Conservation (phyloP, 2,797 vertebrate genomes). For the Coregonus ussuriensis region DNA sequence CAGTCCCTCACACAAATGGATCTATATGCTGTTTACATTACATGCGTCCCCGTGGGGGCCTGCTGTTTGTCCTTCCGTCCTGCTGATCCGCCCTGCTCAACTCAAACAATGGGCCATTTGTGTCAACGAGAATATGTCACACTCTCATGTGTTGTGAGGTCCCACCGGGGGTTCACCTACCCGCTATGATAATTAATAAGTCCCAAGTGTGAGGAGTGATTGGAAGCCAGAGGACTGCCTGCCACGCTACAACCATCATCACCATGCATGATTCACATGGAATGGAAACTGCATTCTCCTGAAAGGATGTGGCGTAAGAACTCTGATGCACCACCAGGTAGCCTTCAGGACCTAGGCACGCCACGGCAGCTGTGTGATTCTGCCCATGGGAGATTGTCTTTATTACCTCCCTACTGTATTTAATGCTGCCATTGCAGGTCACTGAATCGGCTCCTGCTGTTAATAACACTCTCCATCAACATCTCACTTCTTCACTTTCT, state of each 20-base stretch:
- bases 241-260: neutral
- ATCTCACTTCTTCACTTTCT: too few relatives aligned
- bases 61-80: slow-evolving; percentile 12
- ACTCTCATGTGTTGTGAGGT: slow-evolving; percentile 40
- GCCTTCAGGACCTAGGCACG: too few relatives aligned
- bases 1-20: slow-evolving; percentile 11
- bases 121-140: slow-evolving; percentile 46
- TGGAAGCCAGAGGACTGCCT: neutral
- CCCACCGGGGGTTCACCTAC: slow-evolving; percentile 36
- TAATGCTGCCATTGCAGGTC: too few relatives aligned
- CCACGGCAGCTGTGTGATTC: too few relatives aligned
- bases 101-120: slow-evolving; percentile 36
- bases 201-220: slow-evolving; percentile 31
- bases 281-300: neutral
- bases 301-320: too few relatives aligned
- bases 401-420: too few relatives aligned
- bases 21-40: slow-evolving; percentile 17
- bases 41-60: neutral
- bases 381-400: too few relatives aligned
- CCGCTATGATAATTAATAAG: slow-evolving; percentile 56
- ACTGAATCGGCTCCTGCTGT: too few relatives aligned
- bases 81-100: neutral
- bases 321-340: too few relatives aligned
- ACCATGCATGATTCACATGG: neutral
- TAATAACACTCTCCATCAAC: too few relatives aligned